phyloP scores from a whole-genome alignment of 1,140 invertebrate genomes.

The Meloidogyne chitwoodi region DNA sequence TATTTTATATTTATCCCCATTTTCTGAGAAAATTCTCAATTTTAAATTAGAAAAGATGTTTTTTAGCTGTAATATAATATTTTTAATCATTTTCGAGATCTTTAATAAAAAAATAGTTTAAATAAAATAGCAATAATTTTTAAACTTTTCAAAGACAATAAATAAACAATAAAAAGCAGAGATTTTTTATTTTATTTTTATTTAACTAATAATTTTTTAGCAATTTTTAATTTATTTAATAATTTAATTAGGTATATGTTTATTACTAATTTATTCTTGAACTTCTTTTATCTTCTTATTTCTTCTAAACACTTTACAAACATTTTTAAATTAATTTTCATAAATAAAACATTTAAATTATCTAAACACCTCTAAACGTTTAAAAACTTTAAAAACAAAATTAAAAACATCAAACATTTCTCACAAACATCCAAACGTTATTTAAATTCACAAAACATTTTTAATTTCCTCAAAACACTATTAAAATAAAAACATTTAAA shows the following conservation, averaged over 20 bases:
- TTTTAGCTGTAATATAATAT: too few relatives aligned
- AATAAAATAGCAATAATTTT: not conserved
- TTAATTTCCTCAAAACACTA: too few relatives aligned
- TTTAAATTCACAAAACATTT: not conserved
- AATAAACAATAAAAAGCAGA: not conserved
- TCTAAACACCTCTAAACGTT: too few relatives aligned
- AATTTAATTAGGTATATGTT: too few relatives aligned
- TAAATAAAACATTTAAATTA: too few relatives aligned
- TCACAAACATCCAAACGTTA: not conserved
- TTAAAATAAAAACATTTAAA: too few relatives aligned
- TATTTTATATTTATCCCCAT: not conserved
- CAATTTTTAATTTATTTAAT: too few relatives aligned
- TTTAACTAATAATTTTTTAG: too few relatives aligned
- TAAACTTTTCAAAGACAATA: not conserved
- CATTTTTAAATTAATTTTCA: not conserved
- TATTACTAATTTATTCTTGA: too few relatives aligned
- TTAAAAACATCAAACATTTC: not conserved
- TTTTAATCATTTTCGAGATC: not conserved
- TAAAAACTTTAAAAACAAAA: too few relatives aligned
- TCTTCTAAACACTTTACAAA: not conserved
- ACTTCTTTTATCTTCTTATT: too few relatives aligned
- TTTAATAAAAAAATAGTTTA: not conserved
- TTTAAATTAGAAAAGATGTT: not conserved
- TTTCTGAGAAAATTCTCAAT: not conserved
- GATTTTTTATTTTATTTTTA: not conserved